Percentiles rank a stretch among this genome's conserved stretches.
Conservation (phyloP, 2,888 invertebrate species). For the Omphaloscelis lunosa region DNA sequence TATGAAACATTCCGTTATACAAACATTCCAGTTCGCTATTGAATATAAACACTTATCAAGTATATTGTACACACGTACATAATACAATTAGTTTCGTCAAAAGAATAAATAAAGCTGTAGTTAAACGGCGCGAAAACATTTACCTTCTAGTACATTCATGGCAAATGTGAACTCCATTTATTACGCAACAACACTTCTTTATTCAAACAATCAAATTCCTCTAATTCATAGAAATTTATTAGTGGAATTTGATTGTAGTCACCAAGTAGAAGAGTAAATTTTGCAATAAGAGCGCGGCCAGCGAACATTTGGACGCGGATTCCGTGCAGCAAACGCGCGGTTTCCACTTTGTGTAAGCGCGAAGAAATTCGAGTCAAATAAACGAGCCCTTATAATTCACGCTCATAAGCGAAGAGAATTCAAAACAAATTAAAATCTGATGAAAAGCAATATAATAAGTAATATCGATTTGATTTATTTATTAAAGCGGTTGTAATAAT, state of each 20-base stretch:
- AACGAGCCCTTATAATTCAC: slow-evolving; percentile 42
- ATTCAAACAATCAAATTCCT: too few relatives aligned
- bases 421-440: slow-evolving; percentile 60
- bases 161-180: not conserved
- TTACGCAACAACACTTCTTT: not conserved
- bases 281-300: not conserved
- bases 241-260: not conserved
- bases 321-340: not conserved
- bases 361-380: not conserved
- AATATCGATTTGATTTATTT: slow-evolving; percentile 40
- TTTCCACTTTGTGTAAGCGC: too few relatives aligned
- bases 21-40: slow-evolving; percentile 11
- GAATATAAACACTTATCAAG: slow-evolving; percentile 42
- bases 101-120: slow-evolving; percentile 45
- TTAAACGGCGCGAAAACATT: not conserved
- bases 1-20: slow-evolving; percentile 14
- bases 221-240: not conserved
- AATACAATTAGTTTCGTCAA: slow-evolving; percentile 55
- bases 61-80: slow-evolving; percentile 34
- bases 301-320: not conserved
- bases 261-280: not conserved
- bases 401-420: slow-evolving; percentile 44
- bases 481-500: slow-evolving; percentile 36
- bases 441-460: slow-evolving; percentile 50
- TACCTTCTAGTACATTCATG: not conserved